Base-by-base conservation (phyloP, 2,888 invertebrate species). In the Drosophila mettleri region DNA sequence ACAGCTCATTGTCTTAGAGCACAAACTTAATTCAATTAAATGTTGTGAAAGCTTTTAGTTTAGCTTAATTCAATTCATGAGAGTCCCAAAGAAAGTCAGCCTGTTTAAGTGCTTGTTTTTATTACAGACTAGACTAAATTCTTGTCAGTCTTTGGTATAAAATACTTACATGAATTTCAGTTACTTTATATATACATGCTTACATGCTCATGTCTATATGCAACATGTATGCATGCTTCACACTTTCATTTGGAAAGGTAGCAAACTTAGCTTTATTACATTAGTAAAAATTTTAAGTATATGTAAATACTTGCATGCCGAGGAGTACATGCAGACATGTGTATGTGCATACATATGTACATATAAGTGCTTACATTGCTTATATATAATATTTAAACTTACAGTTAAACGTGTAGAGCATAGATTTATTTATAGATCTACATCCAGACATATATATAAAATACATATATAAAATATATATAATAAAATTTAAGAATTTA, bases 11-110 rank as follows among this genome's bases (percentile, higher is more conserved):
- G 78, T 69, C 69, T 75, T 70, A 20, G 20, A 24, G 16, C 49
- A n/a, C 20, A 29, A 69, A 62, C 63, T 66, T 64, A 74, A 76
- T 54, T 82, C 70, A 74, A 85, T 88, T 88, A 82, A 75, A 48
- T 68, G 49, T 43, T 48, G 70, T 61, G 20, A 41, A 34, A 27
- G 51, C n/a, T 69, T 55, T 59, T 51, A 4, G 27, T 2, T 4
- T 20, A 53, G 18, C 18, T 33, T 6, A 33, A 14, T 22, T 22
- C 31, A 48, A 33, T n/a, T 33, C 9, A 33, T 49, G 48, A 49
- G 33, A 49, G 33, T 49, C 22, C 20, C 48, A 33, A n/a, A 33
- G 48, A 22, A 49, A 22, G 20, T 31, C 20, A 1, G 27, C 10
- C 6, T 14, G 6, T 39, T 20, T 20, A 38, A 38, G 18, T 10